Percentiles rank a stretch among this genome's conserved stretches.
phyloP scores from a whole-genome alignment of 2,113 vertebrate species.

The Cyphomyrus plagiostoma region DNA sequence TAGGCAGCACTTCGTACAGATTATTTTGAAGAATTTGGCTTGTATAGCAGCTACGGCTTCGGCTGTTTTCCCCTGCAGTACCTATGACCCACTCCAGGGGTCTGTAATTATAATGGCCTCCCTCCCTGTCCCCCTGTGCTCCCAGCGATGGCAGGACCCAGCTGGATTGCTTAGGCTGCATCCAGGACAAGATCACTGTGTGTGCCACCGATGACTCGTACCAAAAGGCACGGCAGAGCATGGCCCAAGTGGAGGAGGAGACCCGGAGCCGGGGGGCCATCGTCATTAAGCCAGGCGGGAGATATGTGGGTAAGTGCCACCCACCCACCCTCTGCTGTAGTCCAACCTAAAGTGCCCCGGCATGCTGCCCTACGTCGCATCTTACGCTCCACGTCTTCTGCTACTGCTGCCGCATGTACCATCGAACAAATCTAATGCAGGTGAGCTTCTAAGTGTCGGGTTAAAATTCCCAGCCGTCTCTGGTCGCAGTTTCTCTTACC shows the following conservation, averaged over 20 bases:
- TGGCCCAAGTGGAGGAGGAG: conserved; percentile 94
- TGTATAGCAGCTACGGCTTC: not conserved
- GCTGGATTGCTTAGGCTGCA: conserved; percentile 88
- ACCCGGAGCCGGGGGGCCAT: conserved; percentile 87
- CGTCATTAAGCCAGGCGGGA: conserved; percentile 89
- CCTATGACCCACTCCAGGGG: conserved; percentile 15
- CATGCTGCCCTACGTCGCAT: not conserved
- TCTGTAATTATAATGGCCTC: not conserved
- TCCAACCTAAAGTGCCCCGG: not conserved
- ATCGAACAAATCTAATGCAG: not conserved
- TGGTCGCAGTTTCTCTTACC: not conserved
- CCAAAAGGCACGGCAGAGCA: conserved; percentile 90
- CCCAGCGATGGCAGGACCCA: conserved; percentile 80
- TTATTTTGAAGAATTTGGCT: not conserved
- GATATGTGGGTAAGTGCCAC: conserved; percentile 76
- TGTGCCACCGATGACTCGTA: conserved; percentile 96
- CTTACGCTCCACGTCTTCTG: not conserved
- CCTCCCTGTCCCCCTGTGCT: conserved; percentile 2
- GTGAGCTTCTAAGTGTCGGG: not conserved
- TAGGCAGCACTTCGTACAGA: not conserved
- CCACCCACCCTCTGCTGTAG: not conserved
- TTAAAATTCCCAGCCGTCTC: not conserved
- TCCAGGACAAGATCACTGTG: conserved; percentile 97
- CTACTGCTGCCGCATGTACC: not conserved
- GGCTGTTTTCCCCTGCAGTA: conserved; percentile 5